These are phyloP conservation scores for Hyperopisus bebe DNA, from an alignment of 2,113 vertebrate genomes.

Conservation along the genomic window DNA sequence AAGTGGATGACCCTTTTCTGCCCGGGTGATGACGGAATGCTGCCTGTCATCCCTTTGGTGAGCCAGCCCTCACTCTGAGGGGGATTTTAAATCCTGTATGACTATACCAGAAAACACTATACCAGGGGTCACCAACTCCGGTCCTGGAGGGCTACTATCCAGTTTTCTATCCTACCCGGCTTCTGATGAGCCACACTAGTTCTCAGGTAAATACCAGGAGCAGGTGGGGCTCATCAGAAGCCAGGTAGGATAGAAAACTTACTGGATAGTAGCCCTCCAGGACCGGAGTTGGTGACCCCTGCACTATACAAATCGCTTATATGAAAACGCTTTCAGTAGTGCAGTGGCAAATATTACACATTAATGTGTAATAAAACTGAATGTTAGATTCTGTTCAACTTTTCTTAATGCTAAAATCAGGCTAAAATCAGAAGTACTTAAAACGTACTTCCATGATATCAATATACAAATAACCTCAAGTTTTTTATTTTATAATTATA, in stretches of 20 bases:
- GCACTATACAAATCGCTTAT: background rate
- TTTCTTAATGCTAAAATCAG: background rate
- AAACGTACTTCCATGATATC: background rate
- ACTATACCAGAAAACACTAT: background rate
- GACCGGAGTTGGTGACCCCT: no score
- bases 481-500: background rate
- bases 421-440: background rate
- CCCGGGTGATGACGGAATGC: background rate
- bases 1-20: slow-evolving; percentile 64
- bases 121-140: no score
- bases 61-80: background rate
- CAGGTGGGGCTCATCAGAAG: no score
- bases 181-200: no score
- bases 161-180: no score
- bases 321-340: background rate
- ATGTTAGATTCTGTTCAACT: background rate
- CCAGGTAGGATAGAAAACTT: no score
- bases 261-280: no score
- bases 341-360: background rate
- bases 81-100: background rate
- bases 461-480: background rate
- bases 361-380: background rate
- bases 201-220: no score
- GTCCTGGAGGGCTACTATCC: no score
- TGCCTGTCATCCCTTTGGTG: slow-evolving; percentile 32